Conservation (phyloP, 2,888 invertebrate genomes). For the Limnephilus rhombicus region DNA sequence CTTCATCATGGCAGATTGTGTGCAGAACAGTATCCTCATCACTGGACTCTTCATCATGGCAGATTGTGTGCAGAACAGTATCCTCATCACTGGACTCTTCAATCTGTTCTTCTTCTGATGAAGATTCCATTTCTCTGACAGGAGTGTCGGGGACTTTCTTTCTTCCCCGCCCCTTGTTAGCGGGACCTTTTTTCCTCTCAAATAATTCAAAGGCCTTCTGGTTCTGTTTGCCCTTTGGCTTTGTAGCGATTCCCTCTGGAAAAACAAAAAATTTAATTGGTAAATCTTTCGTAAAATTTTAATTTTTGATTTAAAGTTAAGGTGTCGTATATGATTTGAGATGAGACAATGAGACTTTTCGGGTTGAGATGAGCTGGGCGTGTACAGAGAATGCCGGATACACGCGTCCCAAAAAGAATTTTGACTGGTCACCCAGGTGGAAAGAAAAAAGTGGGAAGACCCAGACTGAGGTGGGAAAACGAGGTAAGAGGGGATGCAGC, state of each 20-base stretch:
- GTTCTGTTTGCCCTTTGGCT: constrained; percentile 13
- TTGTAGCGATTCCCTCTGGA: constrained; percentile 38
- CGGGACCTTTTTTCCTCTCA: constrained; percentile 40
- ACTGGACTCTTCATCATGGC: constrained; percentile 72
- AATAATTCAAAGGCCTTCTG: constrained; percentile 28
- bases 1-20: constrained; percentile 74
- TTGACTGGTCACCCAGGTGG: too few relatives aligned
- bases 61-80: constrained; percentile 74
- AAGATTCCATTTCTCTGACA: not conserved
- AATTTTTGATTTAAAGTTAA: too few relatives aligned
- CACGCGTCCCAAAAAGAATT: too few relatives aligned
- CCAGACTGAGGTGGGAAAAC: too few relatives aligned
- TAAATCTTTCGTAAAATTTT: not conserved
- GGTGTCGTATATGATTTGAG: too few relatives aligned
- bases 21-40: constrained; percentile 72
- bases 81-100: constrained; percentile 67
- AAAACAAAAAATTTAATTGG: not conserved
- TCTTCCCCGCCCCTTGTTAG: constrained; percentile 27
- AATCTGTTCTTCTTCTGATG: not conserved
- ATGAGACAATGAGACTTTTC: too few relatives aligned
- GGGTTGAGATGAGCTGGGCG: too few relatives aligned
- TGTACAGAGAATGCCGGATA: too few relatives aligned
- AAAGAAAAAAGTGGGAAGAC: too few relatives aligned
- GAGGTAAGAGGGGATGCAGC: too few relatives aligned
- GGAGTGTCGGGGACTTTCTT: constrained; percentile 32